Base-by-base conservation (phyloP, 2,888 invertebrate species). In the Dynastes maya region DNA sequence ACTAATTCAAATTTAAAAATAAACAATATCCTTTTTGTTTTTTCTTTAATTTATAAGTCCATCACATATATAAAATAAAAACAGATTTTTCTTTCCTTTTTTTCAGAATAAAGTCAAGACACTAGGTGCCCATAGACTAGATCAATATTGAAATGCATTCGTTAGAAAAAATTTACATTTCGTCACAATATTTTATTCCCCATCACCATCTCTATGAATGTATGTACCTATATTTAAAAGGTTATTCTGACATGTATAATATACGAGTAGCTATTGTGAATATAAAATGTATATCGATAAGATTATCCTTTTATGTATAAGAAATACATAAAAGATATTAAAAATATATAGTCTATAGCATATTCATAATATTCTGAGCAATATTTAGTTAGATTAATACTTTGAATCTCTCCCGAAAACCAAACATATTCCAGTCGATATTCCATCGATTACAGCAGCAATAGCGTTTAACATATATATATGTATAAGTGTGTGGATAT, bases 121-220 rank as follows among this genome's bases (percentile, higher is more conserved):
- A 78, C 78, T 72, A 72, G 16, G 78, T 78, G 78, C 65, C 78
- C 63, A 78, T 71, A 72, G 78, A 78, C 78, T 78, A 78, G 78
- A 78, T 72, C 72, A 78, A 65, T 72, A 61, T 16, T 68, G 68
- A 72, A 72, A 72, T 72, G 71, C 53, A 55, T 78, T 51, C 32
- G 32, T 32, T 61, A 78, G 45, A 65, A 64, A 64, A 37, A 72
- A 78, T 6, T 72, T 53, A 72, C 72, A 72, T 71, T 77, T 72
- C 63, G 77, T 77, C 77, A 61, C 64, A 61, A 71, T 37, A 77
- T 58, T 61, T 45, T 49, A 55, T 63, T 67, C 16, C 78, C 78
- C 78, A 64, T 78, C 78, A 78, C 78, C 78, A 63, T 55, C 29
- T 49, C 58, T 61, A 16, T 72, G 40, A 22, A 67, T n/a, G n/a